Evolutionary conservation across 1,140 invertebrate species (phyloP).

Genomic region (Tenebrio molitor): DNA sequence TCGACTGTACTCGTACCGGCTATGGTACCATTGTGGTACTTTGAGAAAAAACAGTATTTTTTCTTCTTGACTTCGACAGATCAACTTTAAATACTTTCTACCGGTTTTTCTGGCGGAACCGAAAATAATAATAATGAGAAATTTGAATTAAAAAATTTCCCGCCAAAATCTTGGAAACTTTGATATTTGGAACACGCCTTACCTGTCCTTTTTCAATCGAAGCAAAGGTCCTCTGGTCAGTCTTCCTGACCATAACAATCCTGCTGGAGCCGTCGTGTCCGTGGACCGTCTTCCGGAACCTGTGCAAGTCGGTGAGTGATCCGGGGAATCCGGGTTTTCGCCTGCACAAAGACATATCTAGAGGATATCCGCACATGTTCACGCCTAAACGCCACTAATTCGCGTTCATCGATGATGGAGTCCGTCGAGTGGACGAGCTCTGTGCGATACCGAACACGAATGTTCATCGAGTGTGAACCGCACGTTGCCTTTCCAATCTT

Average conservation of each 20-base stretch:
- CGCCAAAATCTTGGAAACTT: no score
- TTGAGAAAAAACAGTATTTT: no score
- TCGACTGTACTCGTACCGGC: no score
- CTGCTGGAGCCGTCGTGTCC: slow-evolving; percentile 72
- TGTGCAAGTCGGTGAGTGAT: slow-evolving; percentile 63
- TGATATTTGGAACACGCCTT: no score
- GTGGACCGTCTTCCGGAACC: slow-evolving; percentile 69
- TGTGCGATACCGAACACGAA: slow-evolving; percentile 45
- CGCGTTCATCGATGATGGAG: background rate
- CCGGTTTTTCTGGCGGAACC: no score
- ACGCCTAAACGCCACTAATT: slow-evolving; percentile 23
- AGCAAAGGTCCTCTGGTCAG: slow-evolving; percentile 72
- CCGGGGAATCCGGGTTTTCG: slow-evolving; percentile 62
- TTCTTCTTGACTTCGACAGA: no score
- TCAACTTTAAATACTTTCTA: no score
- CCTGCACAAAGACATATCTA: slow-evolving; percentile 56
- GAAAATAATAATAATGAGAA: no score
- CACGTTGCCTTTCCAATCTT: slow-evolving; percentile 59
- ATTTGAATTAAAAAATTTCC: no score
- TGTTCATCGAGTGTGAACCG: slow-evolving; percentile 51
- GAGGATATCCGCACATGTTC: slow-evolving; percentile 45
- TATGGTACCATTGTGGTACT: no score
- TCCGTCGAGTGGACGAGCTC: slow-evolving; percentile 13
- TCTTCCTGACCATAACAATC: slow-evolving; percentile 76
- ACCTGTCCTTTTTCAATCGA: slow-evolving; percentile 65